A percentile compares a stretch with the other conserved stretches of the same genome.
Evolutionary conservation across 2,113 vertebrate genomes (phyloP).

Genomic region (Syngnathoides biaculeatus): DNA sequence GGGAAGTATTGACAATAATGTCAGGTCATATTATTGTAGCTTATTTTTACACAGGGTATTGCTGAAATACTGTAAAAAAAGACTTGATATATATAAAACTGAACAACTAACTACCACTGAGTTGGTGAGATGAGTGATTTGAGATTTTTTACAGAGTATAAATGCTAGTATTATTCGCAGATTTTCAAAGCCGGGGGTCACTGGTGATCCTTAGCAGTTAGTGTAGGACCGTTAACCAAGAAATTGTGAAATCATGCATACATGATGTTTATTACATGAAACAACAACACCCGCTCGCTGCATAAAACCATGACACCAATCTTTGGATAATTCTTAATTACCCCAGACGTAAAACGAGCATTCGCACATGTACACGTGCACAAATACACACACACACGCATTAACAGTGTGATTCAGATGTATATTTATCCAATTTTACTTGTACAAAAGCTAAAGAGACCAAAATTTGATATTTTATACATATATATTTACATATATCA

Average conservation of each 20-base stretch:
- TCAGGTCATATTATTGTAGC: too few relatives aligned
- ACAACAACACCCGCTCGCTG: constrained; percentile 68
- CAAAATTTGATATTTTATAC: too few relatives aligned
- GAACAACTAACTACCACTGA: neutral
- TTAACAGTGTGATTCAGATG: neutral
- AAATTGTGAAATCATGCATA: constrained; percentile 74
- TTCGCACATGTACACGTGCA: constrained; percentile 4
- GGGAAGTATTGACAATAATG: too few relatives aligned
- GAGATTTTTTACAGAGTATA: constrained; percentile 26
- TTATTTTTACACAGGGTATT: too few relatives aligned
- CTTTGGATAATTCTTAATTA: constrained; percentile 62
- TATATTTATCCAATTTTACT: neutral
- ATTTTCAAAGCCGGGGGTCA: constrained; percentile 60
- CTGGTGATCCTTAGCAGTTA: constrained; percentile 53
- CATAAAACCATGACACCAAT: constrained; percentile 58
- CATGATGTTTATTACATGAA: constrained; percentile 76
- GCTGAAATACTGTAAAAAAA: too few relatives aligned
- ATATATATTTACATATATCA: neutral
- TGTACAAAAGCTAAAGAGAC: too few relatives aligned
- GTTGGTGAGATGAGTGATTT: neutral
- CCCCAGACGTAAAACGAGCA: constrained; percentile 40
- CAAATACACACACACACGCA: neutral
- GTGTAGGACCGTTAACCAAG: constrained; percentile 67
- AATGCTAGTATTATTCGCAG: constrained; percentile 66
- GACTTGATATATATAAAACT: neutral